Evolutionary conservation across 2,888 invertebrate species (phyloP).

Genomic region (Chironomus tentans): DNA sequence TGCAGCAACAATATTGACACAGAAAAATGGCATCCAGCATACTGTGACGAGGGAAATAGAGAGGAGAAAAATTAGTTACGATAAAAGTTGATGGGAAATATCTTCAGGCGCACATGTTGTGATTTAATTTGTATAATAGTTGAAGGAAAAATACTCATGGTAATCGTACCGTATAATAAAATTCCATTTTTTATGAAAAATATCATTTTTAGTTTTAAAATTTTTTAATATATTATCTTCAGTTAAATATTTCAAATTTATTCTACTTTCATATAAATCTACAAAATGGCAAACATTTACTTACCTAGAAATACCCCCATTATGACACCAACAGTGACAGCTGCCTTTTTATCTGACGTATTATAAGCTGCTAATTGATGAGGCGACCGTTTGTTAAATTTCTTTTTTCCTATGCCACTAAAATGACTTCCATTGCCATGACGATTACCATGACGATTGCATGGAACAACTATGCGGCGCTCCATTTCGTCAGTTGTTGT

Average conservation of each 20-base stretch:
- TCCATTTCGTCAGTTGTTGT: constrained; percentile 51
- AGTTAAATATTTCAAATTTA: too few relatives aligned
- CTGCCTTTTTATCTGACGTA: constrained; percentile 94
- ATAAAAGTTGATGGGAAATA: neutral
- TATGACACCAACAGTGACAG: constrained; percentile 94
- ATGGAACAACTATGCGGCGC: constrained; percentile 30
- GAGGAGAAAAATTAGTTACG: neutral
- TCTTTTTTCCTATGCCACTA: neutral
- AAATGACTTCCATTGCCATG: neutral
- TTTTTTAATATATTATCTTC: too few relatives aligned
- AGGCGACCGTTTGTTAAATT: constrained; percentile 35
- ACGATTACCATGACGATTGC: neutral
- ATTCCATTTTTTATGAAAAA: too few relatives aligned
- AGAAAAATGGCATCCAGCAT: constrained; percentile 99
- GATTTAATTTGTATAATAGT: neutral
- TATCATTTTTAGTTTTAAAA: too few relatives aligned
- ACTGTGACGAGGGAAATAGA: constrained; percentile 39
- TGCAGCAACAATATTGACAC: constrained; percentile 92
- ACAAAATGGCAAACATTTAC: neutral
- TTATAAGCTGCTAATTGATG: constrained; percentile 56
- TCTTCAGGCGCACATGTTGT: neutral
- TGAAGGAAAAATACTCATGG: too few relatives aligned
- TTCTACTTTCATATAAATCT: neutral
- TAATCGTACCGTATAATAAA: too few relatives aligned
- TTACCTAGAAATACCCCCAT: constrained; percentile 87